These are phyloP conservation scores for Anarhynchus alexandrinus DNA, from an alignment of 2,113 vertebrate genomes.

Conservation along the genomic window DNA sequence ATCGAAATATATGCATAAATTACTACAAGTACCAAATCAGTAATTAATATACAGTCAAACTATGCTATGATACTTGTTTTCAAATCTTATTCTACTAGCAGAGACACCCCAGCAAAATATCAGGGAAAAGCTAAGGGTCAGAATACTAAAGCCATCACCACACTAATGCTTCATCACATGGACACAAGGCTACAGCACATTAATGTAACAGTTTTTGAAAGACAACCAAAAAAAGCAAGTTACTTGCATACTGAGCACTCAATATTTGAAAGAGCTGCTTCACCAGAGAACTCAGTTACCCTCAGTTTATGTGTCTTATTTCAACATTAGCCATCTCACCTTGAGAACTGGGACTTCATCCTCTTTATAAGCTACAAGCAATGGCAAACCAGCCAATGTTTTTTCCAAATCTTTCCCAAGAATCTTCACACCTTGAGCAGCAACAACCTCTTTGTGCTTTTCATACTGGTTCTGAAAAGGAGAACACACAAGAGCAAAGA, in stretches of 20 bases:
- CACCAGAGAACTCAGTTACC: neutral
- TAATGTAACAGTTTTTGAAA: neutral
- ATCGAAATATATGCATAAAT: neutral
- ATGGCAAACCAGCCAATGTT: conserved; percentile 89
- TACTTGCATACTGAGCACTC: neutral
- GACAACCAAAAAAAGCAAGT: accelerated
- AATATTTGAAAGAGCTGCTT: neutral
- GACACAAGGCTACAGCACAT: neutral
- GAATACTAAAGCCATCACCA: neutral
- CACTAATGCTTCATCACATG: neutral
- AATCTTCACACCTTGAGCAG: conserved; percentile 96
- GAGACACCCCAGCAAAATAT: neutral
- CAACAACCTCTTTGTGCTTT: conserved; percentile 95
- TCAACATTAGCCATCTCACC: conserved; percentile 68
- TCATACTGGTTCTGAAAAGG: conserved; percentile 89
- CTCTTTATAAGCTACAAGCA: conserved; percentile 91
- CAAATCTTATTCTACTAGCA: neutral
- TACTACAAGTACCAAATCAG: neutral
- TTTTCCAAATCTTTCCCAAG: conserved; percentile 98
- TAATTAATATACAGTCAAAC: neutral
- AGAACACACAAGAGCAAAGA: neutral
- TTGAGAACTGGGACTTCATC: conserved; percentile 93
- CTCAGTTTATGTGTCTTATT: neutral
- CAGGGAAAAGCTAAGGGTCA: neutral
- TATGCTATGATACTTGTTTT: neutral